A percentile compares a stretch with the other conserved stretches of the same genome.
phyloP scores from a whole-genome alignment of 1,140 invertebrate genomes.

The Halyomorpha halys region DNA sequence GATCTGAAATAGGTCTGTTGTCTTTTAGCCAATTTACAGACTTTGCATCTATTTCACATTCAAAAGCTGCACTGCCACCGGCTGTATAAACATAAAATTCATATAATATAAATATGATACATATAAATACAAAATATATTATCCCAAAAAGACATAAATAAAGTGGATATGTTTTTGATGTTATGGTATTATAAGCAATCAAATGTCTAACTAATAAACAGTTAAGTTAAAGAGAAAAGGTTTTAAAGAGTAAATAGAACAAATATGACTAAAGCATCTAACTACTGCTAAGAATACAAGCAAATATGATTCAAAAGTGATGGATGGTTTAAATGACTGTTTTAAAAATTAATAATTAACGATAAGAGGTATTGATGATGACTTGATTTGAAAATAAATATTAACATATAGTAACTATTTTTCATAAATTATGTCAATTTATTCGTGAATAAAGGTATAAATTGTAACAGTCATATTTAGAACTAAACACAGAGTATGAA shows the following conservation, averaged over 20 bases:
- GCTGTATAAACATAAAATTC: conserved; percentile 42
- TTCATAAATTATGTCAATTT: too few relatives aligned
- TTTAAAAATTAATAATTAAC: too few relatives aligned
- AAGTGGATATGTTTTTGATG: background rate
- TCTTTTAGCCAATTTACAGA: conserved; percentile 80
- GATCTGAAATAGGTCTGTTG: conserved; percentile 69
- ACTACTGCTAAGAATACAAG: conserved; percentile 12
- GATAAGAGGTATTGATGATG: too few relatives aligned
- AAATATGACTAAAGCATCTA: background rate
- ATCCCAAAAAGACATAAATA: background rate
- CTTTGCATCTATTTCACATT: conserved; percentile 57
- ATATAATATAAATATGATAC: too few relatives aligned
- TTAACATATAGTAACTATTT: too few relatives aligned
- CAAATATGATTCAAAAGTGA: conserved; percentile 10
- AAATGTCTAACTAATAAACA: too few relatives aligned
- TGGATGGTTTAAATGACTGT: background rate
- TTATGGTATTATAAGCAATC: background rate
- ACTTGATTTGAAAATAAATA: too few relatives aligned
- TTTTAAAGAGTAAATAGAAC: background rate
- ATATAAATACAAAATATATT: too few relatives aligned
- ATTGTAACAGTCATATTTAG: too few relatives aligned
- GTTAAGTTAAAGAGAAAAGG: background rate
- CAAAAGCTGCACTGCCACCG: conserved; percentile 74
- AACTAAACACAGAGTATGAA: too few relatives aligned
- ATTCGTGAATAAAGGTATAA: too few relatives aligned